These are phyloP conservation scores for Geotrupes spiniger DNA, from an alignment of 2,888 invertebrate species.

Conservation along the genomic window DNA sequence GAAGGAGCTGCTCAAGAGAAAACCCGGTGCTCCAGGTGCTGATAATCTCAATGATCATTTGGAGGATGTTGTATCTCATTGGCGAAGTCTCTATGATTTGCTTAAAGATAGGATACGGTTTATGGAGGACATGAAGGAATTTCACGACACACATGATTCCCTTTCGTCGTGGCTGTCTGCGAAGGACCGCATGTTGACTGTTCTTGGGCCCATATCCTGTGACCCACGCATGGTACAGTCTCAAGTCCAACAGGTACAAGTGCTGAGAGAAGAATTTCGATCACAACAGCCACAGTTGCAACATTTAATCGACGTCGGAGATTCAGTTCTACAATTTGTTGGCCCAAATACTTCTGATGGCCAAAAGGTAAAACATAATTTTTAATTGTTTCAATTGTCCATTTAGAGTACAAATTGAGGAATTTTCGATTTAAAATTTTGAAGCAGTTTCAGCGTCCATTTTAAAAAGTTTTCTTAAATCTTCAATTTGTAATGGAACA, in stretches of 20 bases:
- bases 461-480: too few relatives aligned
- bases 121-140: conserved; percentile 85
- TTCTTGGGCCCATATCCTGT: conserved; percentile 92
- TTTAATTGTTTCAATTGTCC: too few relatives aligned
- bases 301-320: conserved; percentile 79
- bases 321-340: conserved; percentile 63
- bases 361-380: conserved; percentile 55
- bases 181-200: conserved; percentile 94
- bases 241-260: conserved; percentile 93
- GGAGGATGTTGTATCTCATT: conserved; percentile 76
- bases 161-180: conserved; percentile 84
- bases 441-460: too few relatives aligned
- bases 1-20: conserved; percentile 80
- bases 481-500: too few relatives aligned
- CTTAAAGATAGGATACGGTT: conserved; percentile 64
- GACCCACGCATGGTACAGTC: conserved; percentile 94
- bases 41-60: conserved; percentile 81
- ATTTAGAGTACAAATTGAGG: too few relatives aligned
- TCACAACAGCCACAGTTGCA: conserved; percentile 88
- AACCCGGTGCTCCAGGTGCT: conserved; percentile 79
- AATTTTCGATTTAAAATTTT: too few relatives aligned
- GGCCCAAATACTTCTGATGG: conserved; percentile 60
- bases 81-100: conserved; percentile 82
- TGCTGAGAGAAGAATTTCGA: conserved; percentile 91
- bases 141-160: conserved; percentile 85